A percentile compares a stretch with the other conserved stretches of the same genome.
phyloP scores from a whole-genome alignment of 2,797 vertebrate species.

The Gymnodraco acuticeps region DNA sequence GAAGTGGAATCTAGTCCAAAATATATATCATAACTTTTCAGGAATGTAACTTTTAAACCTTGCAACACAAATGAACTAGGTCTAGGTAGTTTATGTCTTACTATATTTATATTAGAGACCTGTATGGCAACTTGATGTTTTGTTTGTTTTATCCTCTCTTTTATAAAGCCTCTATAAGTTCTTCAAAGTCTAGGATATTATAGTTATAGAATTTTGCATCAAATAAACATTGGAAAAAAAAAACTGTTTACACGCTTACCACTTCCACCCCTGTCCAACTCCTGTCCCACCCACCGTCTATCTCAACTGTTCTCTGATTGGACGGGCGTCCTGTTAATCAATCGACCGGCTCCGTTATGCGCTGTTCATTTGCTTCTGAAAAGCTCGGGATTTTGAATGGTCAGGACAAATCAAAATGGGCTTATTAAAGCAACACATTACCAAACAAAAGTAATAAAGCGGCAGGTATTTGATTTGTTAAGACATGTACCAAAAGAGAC shows the following conservation, averaged over 20 bases:
- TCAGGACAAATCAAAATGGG: neutral
- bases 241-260: slow-evolving; percentile 26
- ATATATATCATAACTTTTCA: fast-evolving
- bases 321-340: slow-evolving; percentile 62
- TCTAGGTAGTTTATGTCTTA: neutral
- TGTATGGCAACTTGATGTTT: fast-evolving
- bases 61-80: neutral
- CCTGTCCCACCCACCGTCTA: neutral
- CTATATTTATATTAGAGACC: neutral
- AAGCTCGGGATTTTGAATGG: fast-evolving
- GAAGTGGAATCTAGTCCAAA: neutral
- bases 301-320: slow-evolving; percentile 50
- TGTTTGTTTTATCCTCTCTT: neutral
- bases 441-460: fast-evolving
- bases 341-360: slow-evolving; percentile 24
- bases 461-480: neutral
- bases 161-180: neutral
- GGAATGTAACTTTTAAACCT: neutral
- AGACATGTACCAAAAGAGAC: neutral
- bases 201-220: neutral
- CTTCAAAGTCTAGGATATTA: neutral
- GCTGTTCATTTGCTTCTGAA: neutral
- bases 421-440: neutral
- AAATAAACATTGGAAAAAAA: slow-evolving; percentile 5
- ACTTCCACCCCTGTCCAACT: too few species aligned